These are phyloP conservation scores for Danio aesculapii DNA, from an alignment of 2,797 vertebrate genomes.

Conservation along the genomic window DNA sequence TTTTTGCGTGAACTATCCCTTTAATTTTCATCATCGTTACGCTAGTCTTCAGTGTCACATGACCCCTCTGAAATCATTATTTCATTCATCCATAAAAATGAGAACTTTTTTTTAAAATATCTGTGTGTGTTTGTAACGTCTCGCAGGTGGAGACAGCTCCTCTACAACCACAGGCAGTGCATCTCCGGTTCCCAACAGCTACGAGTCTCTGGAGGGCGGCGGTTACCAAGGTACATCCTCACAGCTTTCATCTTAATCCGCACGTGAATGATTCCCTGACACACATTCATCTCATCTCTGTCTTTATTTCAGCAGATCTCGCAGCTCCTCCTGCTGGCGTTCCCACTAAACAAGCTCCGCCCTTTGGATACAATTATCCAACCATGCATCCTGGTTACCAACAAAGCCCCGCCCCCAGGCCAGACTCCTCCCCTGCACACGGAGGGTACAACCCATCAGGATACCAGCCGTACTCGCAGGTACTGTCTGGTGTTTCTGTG, in stretches of 20 bases:
- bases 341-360: slow-evolving; percentile 77
- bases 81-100: neutral
- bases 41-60: too few relatives aligned
- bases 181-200: slow-evolving; percentile 91
- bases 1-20: too few relatives aligned
- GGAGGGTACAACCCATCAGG: slow-evolving; percentile 61
- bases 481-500: slow-evolving; percentile 35
- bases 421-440: slow-evolving; percentile 67
- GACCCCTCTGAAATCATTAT: neutral
- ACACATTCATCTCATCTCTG: neutral
- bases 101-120: neutral
- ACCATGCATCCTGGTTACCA: slow-evolving; percentile 86
- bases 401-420: slow-evolving; percentile 72
- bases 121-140: slow-evolving; percentile 25
- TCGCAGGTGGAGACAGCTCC: slow-evolving; percentile 89
- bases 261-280: neutral
- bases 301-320: neutral
- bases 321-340: slow-evolving; percentile 78
- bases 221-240: slow-evolving; percentile 85
- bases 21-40: too few relatives aligned
- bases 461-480: slow-evolving; percentile 79
- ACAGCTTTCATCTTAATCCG: neutral
- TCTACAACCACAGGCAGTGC: slow-evolving; percentile 93
- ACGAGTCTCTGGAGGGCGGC: slow-evolving; percentile 92
- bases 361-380: slow-evolving; percentile 89